These are phyloP conservation scores for Ochotona princeps DNA, from an alignment of 2,113 vertebrate species.

Conservation along the genomic window DNA sequence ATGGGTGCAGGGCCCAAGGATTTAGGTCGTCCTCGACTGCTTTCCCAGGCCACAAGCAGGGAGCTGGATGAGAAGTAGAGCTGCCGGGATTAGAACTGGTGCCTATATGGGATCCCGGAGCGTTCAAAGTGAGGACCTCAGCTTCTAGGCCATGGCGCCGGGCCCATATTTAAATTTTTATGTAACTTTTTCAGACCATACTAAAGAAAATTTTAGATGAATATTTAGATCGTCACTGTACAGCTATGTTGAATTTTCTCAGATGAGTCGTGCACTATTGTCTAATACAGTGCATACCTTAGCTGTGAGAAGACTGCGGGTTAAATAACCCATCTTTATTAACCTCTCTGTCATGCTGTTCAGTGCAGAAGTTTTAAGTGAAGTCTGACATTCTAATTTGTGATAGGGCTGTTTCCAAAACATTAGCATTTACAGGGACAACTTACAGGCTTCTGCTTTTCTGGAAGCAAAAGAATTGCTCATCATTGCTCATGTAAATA, in stretches of 20 bases:
- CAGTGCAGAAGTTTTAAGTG: constrained; percentile 7
- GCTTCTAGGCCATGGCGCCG: too few species aligned
- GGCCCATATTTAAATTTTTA: too few species aligned
- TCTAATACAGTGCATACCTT: neutral
- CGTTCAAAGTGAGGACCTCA: too few species aligned
- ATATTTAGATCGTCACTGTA: neutral
- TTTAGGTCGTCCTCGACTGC: too few species aligned
- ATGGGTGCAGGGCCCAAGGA: too few species aligned
- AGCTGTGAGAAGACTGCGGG: neutral
- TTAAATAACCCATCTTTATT: constrained; percentile 7
- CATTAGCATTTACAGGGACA: neutral
- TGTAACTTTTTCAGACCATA: neutral
- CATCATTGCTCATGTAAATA: neutral
- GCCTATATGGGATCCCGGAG: too few species aligned
- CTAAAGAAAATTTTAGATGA: neutral
- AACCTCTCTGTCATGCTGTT: neutral
- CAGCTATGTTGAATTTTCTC: neutral
- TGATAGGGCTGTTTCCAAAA: constrained; percentile 43
- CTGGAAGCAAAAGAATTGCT: constrained; percentile 33
- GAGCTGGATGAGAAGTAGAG: too few species aligned
- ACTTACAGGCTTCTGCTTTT: neutral
- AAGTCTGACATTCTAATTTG: constrained; percentile 47
- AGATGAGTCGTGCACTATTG: neutral
- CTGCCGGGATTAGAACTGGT: too few species aligned
- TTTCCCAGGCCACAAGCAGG: too few species aligned